Conservation (phyloP, 1,140 invertebrate genomes). For the Forficula auricularia region DNA sequence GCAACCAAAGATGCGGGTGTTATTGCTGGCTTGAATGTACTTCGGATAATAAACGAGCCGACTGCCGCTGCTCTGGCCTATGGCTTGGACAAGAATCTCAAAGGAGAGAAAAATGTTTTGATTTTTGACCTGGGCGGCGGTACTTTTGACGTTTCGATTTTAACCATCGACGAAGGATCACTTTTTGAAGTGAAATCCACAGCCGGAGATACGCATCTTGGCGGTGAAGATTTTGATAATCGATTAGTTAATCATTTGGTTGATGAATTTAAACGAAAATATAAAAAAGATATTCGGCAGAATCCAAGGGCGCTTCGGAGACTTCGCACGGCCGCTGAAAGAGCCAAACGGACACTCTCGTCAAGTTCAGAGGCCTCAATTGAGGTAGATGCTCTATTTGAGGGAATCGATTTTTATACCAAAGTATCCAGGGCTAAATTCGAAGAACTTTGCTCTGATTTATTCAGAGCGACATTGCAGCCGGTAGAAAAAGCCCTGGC, state of each 20-base stretch:
- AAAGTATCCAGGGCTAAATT: constrained; percentile 68
- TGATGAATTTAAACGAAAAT: constrained; percentile 82
- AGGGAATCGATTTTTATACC: constrained; percentile 71
- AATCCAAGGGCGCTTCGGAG: constrained; percentile 42
- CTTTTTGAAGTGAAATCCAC: constrained; percentile 57
- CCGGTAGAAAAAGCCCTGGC: constrained; percentile 42
- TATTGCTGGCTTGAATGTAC: constrained; percentile 31
- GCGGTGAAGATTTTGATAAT: constrained; percentile 96
- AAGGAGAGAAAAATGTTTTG: constrained; percentile 27
- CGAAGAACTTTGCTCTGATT: constrained; percentile 32
- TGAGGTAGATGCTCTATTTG: constrained; percentile 34
- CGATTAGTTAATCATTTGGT: constrained; percentile 78
- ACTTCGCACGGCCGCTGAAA: constrained; percentile 48
- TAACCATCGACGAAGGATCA: constrained; percentile 54
- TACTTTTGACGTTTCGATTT: constrained; percentile 48
- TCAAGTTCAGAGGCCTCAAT: constrained; percentile 18
- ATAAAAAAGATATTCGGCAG: too few species aligned
- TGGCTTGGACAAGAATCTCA: constrained; percentile 38
- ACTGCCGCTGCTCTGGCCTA: constrained; percentile 45
- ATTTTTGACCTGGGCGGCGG: constrained; percentile 28
- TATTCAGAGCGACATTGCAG: constrained; percentile 31
- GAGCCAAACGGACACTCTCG: constrained; percentile 45
- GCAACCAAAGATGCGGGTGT: constrained; percentile 30
- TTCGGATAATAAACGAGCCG: constrained; percentile 40
- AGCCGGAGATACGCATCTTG: constrained; percentile 91